These are phyloP conservation scores for Gavia stellata DNA, from an alignment of 2,113 vertebrate species.

Conservation along the genomic window DNA sequence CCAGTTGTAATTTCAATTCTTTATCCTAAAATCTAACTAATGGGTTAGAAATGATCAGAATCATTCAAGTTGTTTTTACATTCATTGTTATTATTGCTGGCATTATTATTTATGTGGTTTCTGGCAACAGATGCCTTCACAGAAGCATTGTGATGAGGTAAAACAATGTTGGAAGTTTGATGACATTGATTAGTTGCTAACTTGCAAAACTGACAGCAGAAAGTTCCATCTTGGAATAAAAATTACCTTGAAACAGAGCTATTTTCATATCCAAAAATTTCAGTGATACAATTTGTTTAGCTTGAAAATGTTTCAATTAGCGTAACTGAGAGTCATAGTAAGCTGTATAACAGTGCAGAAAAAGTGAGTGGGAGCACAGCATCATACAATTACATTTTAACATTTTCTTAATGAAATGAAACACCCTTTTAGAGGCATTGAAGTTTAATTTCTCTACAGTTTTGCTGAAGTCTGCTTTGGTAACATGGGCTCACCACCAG, in stretches of 20 bases:
- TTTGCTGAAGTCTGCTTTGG: not conserved
- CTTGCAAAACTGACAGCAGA: not conserved
- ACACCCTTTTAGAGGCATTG: not conserved
- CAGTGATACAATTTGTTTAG: not conserved
- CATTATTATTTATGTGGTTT: not conserved
- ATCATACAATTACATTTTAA: not conserved
- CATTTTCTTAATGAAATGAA: not conserved
- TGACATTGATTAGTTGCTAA: not conserved
- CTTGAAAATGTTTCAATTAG: not conserved
- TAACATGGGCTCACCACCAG: not conserved
- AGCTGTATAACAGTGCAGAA: not conserved
- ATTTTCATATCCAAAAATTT: not conserved
- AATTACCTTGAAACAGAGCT: not conserved
- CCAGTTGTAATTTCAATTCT: not conserved
- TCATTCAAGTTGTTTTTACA: not conserved
- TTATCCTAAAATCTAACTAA: not conserved
- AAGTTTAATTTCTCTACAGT: not conserved
- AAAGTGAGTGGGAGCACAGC: not conserved
- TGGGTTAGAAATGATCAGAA: not conserved
- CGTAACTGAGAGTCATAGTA: not conserved
- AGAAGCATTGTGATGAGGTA: not conserved
- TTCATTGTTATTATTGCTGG: not conserved
- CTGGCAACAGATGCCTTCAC: not conserved
- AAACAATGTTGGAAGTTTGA: not conserved
- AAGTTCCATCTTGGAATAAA: not conserved